Evolutionary conservation across 2,113 vertebrate species (phyloP), one percentile per base, ranked within the genome.

Genomic region (Dascyllus trimaculatus): DNA sequence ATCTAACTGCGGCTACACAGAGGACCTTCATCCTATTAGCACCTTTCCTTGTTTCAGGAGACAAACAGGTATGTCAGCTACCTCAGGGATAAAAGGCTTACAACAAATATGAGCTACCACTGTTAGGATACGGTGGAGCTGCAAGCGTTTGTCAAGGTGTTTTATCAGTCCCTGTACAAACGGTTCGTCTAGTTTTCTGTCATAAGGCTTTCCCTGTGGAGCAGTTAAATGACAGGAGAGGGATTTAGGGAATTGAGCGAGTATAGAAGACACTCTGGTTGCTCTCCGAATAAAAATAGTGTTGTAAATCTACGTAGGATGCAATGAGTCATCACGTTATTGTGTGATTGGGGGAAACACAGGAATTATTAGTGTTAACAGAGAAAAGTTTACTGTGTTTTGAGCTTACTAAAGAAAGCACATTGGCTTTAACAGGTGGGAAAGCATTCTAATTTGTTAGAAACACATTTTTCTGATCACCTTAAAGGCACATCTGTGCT

Each of bases 291-390:
- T 88, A 88, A 90, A 93, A 87, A 89, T 84, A 86, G 72, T 77
- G 73, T 40, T 74, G 66, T 76, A 85, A 86, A 85, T 90, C 68
- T 80, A 66, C 29, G 71, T 84, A 63, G 83, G 85, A 87, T 75
- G 85, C 48, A 63, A 21, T 90, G 89, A 93, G 51, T 91, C 90
- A 89, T 82, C 78, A 62, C 52, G n/a, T 79, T 60, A 54, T 61
- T 79, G 46, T 79, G 48, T 49, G 43, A 43, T 6, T 14, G 14
- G 67, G 74, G 48, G 26, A 40, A 59, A 71, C 17, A 8, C 35
- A 78, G 75, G 35, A 60, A 53, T 68, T 60, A 60, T 58, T 32
- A 57, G 26, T 38, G 14, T 62, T 22, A 71, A 70, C 1, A 35
- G 40, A 54, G 26, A 73, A 58, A 76, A 63, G 18, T 79, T 80